Evolutionary conservation across 2,888 invertebrate genomes (phyloP).

Genomic region (Agrochola litura): DNA sequence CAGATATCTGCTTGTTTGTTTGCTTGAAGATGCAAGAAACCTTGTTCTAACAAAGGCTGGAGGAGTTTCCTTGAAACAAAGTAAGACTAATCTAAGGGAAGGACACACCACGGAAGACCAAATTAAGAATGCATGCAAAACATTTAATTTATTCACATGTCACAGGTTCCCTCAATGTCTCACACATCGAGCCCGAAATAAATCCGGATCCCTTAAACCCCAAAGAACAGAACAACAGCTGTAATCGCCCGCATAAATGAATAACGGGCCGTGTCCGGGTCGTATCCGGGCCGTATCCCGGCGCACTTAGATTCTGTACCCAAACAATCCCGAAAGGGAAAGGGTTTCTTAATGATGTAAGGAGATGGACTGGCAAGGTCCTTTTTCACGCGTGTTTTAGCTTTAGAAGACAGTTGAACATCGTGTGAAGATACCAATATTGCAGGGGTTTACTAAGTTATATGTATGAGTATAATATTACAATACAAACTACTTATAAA

Average conservation of each 20-base stretch:
- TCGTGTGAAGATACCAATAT: slow-evolving; percentile 10
- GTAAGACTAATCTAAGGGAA: background rate
- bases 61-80: background rate
- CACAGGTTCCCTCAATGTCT: slow-evolving; percentile 28
- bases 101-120: background rate
- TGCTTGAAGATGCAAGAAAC: background rate
- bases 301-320: slow-evolving; percentile 56
- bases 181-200: slow-evolving; percentile 56
- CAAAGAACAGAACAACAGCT: slow-evolving; percentile 68
- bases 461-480: background rate
- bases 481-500: background rate
- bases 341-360: slow-evolving; percentile 57
- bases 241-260: slow-evolving; percentile 70
- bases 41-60: background rate
- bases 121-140: slow-evolving; percentile 44
- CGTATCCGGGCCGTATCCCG: slow-evolving; percentile 25
- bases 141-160: slow-evolving; percentile 51
- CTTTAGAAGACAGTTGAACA: slow-evolving; percentile 21
- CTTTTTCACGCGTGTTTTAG: slow-evolving; percentile 44
- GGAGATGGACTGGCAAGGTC: slow-evolving; percentile 49
- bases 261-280: slow-evolving; percentile 54
- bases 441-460: background rate
- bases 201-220: slow-evolving; percentile 59
- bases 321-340: slow-evolving; percentile 47
- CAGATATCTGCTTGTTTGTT: background rate